A percentile compares a stretch with the other conserved stretches of the same genome.
Conservation (phyloP, 2,888 invertebrate genomes). For the Drosophila rellima region DNA sequence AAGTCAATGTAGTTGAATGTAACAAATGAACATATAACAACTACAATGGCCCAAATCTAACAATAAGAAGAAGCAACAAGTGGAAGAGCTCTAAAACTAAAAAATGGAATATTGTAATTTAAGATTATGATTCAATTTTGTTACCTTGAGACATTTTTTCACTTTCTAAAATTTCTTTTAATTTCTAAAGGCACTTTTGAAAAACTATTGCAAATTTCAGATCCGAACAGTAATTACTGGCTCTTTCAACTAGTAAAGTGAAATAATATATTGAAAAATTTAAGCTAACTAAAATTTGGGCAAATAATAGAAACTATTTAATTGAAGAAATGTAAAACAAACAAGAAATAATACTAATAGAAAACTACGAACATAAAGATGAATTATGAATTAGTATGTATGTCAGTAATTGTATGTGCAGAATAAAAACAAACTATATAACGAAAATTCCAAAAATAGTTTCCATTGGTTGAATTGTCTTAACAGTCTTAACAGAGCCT, state of each 20-base stretch:
- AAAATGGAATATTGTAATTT: slow-evolving; percentile 9
- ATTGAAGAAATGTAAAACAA: slow-evolving; percentile 24
- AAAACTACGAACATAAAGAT: slow-evolving; percentile 44
- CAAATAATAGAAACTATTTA: slow-evolving; percentile 44
- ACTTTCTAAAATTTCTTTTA: slow-evolving; percentile 19
- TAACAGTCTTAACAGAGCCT: background rate
- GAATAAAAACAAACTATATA: slow-evolving; percentile 67
- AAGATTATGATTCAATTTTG: slow-evolving; percentile 4
- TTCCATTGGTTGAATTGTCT: background rate
- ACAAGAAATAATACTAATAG: slow-evolving; percentile 50
- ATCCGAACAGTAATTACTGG: slow-evolving; percentile 30
- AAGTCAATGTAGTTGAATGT: slow-evolving; percentile 54
- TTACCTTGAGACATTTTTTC: slow-evolving; percentile 6
- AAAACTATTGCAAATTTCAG: slow-evolving; percentile 36
- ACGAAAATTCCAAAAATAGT: slow-evolving; percentile 1
- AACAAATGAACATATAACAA: slow-evolving; percentile 34
- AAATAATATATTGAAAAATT: slow-evolving; percentile 20
- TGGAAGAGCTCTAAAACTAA: slow-evolving; percentile 30
- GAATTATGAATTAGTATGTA: slow-evolving; percentile 76
- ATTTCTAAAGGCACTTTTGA: slow-evolving; percentile 46
- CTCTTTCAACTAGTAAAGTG: slow-evolving; percentile 48
- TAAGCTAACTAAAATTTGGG: slow-evolving; percentile 28
- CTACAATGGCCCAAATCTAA: slow-evolving; percentile 34
- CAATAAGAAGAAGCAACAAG: slow-evolving; percentile 18
- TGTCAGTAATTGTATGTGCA: slow-evolving; percentile 67